A percentile compares a stretch with the other conserved stretches of the same genome.
phyloP scores from a whole-genome alignment of 2,888 invertebrate genomes.

The Galerucella calmariensis region DNA sequence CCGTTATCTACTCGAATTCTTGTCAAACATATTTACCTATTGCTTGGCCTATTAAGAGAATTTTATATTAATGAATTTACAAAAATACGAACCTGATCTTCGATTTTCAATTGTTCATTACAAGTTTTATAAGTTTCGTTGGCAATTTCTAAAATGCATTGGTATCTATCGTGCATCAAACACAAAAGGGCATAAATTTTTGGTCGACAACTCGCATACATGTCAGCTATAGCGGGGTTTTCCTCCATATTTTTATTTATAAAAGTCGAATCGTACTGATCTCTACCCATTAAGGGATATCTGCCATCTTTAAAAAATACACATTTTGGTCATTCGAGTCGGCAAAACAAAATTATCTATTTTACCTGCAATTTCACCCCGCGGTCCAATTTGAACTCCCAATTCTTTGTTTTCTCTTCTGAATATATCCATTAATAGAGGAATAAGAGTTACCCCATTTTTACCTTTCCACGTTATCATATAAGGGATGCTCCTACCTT shows the following conservation, averaged over 20 bases:
- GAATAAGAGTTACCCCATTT: constrained; percentile 56
- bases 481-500: constrained; percentile 59
- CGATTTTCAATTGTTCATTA: constrained; percentile 52
- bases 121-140: constrained; percentile 63
- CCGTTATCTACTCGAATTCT: no score
- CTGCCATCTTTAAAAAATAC: constrained; percentile 55
- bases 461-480: constrained; percentile 65
- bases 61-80: neutral
- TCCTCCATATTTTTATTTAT: constrained; percentile 52
- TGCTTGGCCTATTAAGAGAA: no score
- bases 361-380: constrained; percentile 61
- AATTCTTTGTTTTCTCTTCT: constrained; percentile 62
- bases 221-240: constrained; percentile 61
- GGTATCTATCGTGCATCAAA: constrained; percentile 58
- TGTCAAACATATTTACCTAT: no score
- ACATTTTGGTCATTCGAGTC: no score
- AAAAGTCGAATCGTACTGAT: constrained; percentile 60
- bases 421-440: constrained; percentile 63
- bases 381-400: constrained; percentile 54
- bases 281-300: constrained; percentile 62
- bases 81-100: constrained; percentile 59
- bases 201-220: constrained; percentile 63
- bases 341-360: neutral
- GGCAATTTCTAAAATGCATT: constrained; percentile 56
- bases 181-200: constrained; percentile 65